Evolutionary conservation across 2,888 invertebrate species (phyloP).

Genomic region (Rhabditoides inermis): DNA sequence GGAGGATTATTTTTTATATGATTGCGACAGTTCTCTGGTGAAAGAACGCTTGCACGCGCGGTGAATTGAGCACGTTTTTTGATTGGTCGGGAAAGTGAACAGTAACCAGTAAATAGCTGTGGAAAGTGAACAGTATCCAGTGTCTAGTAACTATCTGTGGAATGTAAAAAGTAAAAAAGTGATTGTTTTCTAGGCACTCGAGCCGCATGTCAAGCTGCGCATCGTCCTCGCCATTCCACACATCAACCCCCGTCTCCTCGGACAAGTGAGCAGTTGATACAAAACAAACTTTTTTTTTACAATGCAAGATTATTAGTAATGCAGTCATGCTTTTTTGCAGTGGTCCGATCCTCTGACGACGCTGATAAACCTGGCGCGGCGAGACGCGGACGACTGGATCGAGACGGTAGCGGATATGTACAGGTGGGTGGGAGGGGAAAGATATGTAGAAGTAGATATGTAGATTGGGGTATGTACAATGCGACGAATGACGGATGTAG

Average conservation of each 20-base stretch:
- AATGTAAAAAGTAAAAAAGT: no score
- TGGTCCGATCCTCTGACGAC: conserved; percentile 25
- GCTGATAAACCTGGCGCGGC: conserved; percentile 18
- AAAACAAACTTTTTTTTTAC: background rate
- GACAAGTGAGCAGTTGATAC: conserved; percentile 9
- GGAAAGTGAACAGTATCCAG: no score
- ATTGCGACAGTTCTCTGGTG: no score
- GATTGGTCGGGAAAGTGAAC: no score
- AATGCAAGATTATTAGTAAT: background rate
- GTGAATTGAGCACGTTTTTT: no score
- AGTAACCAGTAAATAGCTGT: no score
- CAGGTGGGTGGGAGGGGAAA: conserved; percentile 5
- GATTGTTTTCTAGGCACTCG: conserved; percentile 13
- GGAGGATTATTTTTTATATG: no score
- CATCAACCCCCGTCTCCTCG: conserved; percentile 20
- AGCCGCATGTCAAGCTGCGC: conserved; percentile 28
- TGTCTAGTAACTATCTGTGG: no score
- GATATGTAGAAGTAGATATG: no score
- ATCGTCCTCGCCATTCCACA: conserved; percentile 28
- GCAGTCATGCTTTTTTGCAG: conserved; percentile 12
- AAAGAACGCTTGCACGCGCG: no score
- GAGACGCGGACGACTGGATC: conserved; percentile 40
- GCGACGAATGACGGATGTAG: no score
- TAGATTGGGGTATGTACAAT: no score
- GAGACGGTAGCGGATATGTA: conserved; percentile 31